Evolutionary conservation across 2,797 vertebrate genomes (phyloP).

Genomic region (Hemibagrus guttatus): DNA sequence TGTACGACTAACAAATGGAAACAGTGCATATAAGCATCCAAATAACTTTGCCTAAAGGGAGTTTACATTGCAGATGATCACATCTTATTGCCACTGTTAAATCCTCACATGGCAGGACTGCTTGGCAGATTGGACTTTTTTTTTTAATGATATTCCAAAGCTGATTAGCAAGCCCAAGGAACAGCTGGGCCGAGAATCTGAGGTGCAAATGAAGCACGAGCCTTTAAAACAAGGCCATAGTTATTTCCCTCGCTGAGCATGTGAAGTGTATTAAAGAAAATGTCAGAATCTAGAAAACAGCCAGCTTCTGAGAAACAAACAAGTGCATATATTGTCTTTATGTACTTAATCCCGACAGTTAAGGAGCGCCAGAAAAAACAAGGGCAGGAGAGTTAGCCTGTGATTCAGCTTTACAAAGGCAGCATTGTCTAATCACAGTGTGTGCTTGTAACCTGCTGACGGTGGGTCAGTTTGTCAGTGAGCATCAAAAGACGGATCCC

Average conservation of each 20-base stretch:
- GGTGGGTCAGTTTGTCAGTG: slow-evolving; percentile 43
- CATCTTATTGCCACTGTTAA: slow-evolving; percentile 21
- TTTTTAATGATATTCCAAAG: slow-evolving; percentile 43
- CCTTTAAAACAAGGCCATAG: slow-evolving; percentile 26
- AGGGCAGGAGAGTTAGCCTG: slow-evolving; percentile 31
- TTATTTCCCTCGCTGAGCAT: slow-evolving; percentile 27
- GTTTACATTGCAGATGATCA: slow-evolving; percentile 31
- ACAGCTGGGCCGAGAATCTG: slow-evolving; percentile 37
- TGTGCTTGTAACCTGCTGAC: slow-evolving; percentile 36
- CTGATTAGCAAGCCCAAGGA: slow-evolving; percentile 31
- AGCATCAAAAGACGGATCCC: slow-evolving; percentile 36
- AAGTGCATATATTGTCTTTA: background rate
- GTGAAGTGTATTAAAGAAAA: background rate
- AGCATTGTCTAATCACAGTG: slow-evolving; percentile 41
- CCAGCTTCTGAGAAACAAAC: slow-evolving; percentile 13
- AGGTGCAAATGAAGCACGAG: slow-evolving; percentile 41
- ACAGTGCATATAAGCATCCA: slow-evolving; percentile 14
- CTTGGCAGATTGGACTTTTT: slow-evolving; percentile 28
- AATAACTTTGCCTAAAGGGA: slow-evolving; percentile 28
- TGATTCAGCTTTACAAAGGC: slow-evolving; percentile 43
- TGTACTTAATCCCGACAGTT: slow-evolving; percentile 15
- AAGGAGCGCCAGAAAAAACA: slow-evolving; percentile 21
- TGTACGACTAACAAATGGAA: slow-evolving; percentile 10
- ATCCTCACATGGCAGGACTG: slow-evolving; percentile 15
- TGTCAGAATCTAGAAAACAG: background rate